Percentiles rank a stretch among this genome's conserved stretches.
Evolutionary conservation across 2,113 vertebrate species (phyloP).

Genomic region (Felis chaus): DNA sequence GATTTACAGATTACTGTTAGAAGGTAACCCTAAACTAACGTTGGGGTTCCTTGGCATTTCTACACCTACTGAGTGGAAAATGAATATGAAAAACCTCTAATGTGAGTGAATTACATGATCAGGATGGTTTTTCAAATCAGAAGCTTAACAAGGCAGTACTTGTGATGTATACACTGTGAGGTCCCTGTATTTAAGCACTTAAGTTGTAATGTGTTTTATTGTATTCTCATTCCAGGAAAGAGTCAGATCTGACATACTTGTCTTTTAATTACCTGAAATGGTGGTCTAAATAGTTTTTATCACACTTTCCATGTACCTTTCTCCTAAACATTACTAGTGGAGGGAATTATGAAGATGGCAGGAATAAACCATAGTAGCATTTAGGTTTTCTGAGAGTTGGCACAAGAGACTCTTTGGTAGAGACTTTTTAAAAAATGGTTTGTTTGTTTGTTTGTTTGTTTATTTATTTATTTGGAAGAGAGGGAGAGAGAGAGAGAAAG

Average conservation of each 20-base stretch:
- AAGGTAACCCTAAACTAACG: background rate
- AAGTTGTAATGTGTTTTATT: background rate
- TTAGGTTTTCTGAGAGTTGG: constrained; percentile 21
- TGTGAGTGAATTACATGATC: background rate
- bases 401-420: background rate
- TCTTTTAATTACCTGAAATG: background rate
- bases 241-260: background rate
- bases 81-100: background rate
- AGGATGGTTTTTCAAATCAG: background rate
- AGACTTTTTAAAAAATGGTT: background rate
- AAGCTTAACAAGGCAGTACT: background rate
- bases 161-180: background rate
- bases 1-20: background rate
- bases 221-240: background rate
- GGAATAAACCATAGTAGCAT: background rate
- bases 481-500: no score
- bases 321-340: background rate
- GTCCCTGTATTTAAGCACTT: background rate
- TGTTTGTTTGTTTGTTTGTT: no score
- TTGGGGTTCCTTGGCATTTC: background rate
- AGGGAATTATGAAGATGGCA: background rate
- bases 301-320: background rate
- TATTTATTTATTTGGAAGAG: no score
- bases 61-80: background rate
- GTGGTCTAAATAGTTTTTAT: background rate